Conservation (phyloP, 2,113 vertebrate genomes). For the Oceanodroma tethys region DNA sequence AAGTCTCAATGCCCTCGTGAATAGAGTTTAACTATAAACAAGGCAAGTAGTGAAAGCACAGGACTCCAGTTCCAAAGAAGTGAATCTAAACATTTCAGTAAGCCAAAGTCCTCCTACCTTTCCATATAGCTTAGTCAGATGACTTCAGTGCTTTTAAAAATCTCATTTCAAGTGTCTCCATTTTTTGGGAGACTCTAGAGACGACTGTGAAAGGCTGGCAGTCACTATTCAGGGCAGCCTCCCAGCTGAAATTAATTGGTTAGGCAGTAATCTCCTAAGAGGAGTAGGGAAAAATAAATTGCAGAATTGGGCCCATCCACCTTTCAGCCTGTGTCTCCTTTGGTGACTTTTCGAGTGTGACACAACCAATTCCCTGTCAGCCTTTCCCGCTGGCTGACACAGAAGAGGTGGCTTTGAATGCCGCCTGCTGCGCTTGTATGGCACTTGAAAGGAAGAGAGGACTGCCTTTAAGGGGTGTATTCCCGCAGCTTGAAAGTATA, state of each 20-base stretch:
- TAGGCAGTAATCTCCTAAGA: background rate
- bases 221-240: background rate
- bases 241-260: background rate
- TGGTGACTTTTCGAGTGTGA: constrained; percentile 27
- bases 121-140: background rate
- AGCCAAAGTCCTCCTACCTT: background rate
- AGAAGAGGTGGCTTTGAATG: constrained; percentile 29
- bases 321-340: constrained; percentile 7
- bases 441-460: constrained; percentile 25
- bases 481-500: background rate
- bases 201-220: background rate
- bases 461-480: background rate
- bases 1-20: background rate
- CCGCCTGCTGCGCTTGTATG: constrained; percentile 18
- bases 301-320: background rate
- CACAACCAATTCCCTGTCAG: constrained; percentile 22
- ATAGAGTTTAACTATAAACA: background rate
- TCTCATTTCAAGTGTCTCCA: background rate
- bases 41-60: background rate
- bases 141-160: background rate
- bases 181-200: background rate
- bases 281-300: background rate
- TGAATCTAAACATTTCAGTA: accelerated
- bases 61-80: background rate
- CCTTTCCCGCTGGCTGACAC: background rate